Base-by-base conservation (phyloP, 2,113 vertebrate species). In the Paramormyrops kingsleyae region DNA sequence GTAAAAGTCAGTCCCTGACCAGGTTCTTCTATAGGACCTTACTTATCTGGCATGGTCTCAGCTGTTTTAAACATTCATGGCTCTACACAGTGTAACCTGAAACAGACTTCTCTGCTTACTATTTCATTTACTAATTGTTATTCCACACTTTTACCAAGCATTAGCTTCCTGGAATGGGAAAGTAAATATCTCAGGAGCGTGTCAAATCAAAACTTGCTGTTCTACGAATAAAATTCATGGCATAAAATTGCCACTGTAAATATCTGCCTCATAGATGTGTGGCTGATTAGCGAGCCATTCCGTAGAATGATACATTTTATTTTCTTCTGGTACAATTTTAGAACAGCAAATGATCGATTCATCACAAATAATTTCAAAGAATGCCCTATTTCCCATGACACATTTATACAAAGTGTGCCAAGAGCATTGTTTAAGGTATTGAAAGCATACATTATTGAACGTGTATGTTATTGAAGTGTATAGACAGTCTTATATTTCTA, bases 21-120 rank as follows among this genome's bases (percentile, higher is more conserved):
- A 42, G 35, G 5, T 42, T 80, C 35, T 80, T 80, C 35, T 80
- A 15, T 80, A 80, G 35, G 74, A 80, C 15, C 31, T 74, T 74
- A 74, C 27, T 77, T 77, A 70, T 80, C 74, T 80, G 17, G 74
- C 74, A 80, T 42, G 35, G 74, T 39, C 35, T 80, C 74, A 80
- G 35, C 31, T 80, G 74, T 88, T 59, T 39, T 62, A 88, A 80
- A 88, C 39, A 88, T 88, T 88, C 53, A 59, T 88, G 31, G 31
- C 87, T 62, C 24, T 88, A 50, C 87, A 88, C 52, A 42, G 87
- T 88, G 87, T 88, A 88, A 88, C 87, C 56, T 62, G 87, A 59
- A 88, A 47, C 52, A 59, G 52, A 62, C 87, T 46, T 56, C 52
- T 56, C 31, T 88, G 17, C n/a, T 88, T 42, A 88, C 83, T 80